A percentile compares a stretch with the other conserved stretches of the same genome.
Evolutionary conservation across 2,113 vertebrate genomes (phyloP).

Genomic region (Ictidomys tridecemlineatus): DNA sequence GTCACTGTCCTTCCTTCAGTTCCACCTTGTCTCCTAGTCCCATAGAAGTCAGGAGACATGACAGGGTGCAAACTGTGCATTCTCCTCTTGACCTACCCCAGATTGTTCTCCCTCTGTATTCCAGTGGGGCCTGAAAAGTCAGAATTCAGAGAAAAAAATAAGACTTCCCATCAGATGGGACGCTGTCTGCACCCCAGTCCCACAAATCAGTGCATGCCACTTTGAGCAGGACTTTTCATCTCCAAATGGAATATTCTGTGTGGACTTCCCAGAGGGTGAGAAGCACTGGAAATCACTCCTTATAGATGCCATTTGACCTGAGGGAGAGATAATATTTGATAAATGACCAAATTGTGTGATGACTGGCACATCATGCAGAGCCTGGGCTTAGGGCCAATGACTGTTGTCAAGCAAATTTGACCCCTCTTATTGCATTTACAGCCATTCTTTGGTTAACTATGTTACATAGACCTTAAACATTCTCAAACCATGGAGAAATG

Average conservation of each 20-base stretch:
- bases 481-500: constrained; percentile 63
- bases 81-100: neutral
- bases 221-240: neutral
- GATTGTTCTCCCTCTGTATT: neutral
- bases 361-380: constrained; percentile 35
- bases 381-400: constrained; percentile 57
- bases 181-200: neutral
- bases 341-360: neutral
- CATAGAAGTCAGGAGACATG: neutral
- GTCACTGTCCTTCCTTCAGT: neutral
- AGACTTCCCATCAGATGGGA: neutral
- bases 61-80: neutral
- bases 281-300: neutral
- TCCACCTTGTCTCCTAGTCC: neutral
- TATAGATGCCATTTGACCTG: neutral
- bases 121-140: neutral
- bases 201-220: neutral
- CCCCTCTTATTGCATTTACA: neutral
- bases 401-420: constrained; percentile 72
- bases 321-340: constrained; percentile 17
- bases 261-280: neutral
- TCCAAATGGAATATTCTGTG: neutral
- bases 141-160: neutral
- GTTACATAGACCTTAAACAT: constrained; percentile 64
- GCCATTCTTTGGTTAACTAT: constrained; percentile 2